phyloP scores from a whole-genome alignment of 1,140 invertebrate genomes.

The Papilio xuthus region DNA sequence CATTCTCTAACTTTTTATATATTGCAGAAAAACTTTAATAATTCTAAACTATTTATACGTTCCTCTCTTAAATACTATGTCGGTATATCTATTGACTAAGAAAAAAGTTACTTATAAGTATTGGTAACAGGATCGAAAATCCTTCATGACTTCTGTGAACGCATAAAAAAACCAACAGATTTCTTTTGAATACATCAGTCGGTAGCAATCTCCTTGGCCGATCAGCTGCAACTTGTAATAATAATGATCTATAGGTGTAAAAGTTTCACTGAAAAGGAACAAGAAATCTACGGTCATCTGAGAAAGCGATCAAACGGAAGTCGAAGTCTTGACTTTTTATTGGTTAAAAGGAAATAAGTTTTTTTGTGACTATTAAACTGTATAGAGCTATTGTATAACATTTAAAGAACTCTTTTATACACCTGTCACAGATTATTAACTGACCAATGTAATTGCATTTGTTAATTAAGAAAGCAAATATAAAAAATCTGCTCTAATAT shows the following conservation, averaged over 20 bases:
- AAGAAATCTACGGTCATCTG: constrained; percentile 18
- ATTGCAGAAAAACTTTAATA: constrained; percentile 16
- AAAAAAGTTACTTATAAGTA: background rate
- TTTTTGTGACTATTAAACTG: constrained; percentile 7
- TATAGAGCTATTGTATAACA: constrained; percentile 14
- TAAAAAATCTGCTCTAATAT: background rate
- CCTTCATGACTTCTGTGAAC: background rate
- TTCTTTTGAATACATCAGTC: constrained; percentile 22
- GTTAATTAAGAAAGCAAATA: background rate
- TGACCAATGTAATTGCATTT: background rate
- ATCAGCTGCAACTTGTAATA: constrained; percentile 31
- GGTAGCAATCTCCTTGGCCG: constrained; percentile 33
- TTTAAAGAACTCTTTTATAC: constrained; percentile 15
- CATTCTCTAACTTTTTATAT: constrained; percentile 1
- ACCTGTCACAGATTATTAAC: constrained; percentile 1
- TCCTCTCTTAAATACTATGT: constrained; percentile 4
- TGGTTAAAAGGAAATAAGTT: constrained; percentile 23
- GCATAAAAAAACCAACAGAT: background rate
- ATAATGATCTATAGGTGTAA: constrained; percentile 31
- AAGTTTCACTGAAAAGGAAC: constrained; percentile 37
- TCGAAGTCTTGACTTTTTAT: constrained; percentile 20
- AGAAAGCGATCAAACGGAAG: constrained; percentile 29
- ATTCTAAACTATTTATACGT: background rate
- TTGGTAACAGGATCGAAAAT: too few species aligned
- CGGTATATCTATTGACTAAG: background rate